Evolutionary conservation across 64 coral and sea anemone species (phyloP).

Genomic region (Porites lutea): DNA sequence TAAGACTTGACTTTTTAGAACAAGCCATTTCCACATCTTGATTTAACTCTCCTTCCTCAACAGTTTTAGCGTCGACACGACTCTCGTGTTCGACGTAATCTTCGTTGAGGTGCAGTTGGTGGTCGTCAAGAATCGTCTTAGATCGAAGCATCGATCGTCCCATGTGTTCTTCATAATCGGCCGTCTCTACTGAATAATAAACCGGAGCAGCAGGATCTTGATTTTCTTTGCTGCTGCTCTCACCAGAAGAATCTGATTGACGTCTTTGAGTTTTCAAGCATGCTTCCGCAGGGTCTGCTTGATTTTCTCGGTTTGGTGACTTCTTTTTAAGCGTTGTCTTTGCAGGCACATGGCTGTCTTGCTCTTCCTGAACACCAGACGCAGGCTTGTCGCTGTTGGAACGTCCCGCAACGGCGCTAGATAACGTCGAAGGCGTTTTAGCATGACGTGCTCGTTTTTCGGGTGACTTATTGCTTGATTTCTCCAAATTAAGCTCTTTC

Average conservation of each 20-base stretch:
- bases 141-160: neutral
- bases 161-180: neutral
- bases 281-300: neutral
- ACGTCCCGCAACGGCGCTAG: neutral
- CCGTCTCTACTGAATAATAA: neutral
- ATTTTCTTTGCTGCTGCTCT: conserved; percentile 12
- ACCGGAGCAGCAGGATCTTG: neutral
- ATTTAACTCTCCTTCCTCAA: neutral
- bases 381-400: neutral
- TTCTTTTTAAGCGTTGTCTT: neutral
- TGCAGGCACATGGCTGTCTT: neutral
- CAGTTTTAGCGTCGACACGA: neutral
- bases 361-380: neutral
- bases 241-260: neutral
- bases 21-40: no score
- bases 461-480: neutral
- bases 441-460: neutral
- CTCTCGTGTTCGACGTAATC: neutral
- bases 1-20: no score
- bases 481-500: neutral
- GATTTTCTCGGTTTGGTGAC: neutral
- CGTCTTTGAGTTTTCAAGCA: neutral
- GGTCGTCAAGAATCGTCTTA: no score
- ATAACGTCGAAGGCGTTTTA: neutral
- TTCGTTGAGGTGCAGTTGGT: neutral